Base-by-base conservation (phyloP, 2,888 invertebrate species). In the Parnassius apollo region DNA sequence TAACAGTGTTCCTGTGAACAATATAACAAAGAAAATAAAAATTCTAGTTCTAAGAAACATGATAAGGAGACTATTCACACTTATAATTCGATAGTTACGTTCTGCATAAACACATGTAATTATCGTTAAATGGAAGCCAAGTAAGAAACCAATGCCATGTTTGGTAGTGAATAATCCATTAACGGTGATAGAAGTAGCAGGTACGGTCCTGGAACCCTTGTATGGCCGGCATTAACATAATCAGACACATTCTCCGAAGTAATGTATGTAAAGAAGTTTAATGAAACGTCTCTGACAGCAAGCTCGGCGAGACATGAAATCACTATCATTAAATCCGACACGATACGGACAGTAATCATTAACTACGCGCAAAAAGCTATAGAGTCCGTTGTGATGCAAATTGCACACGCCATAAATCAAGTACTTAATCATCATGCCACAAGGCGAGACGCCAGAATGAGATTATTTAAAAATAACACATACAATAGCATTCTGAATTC, bases 291-390 rank as follows among this genome's bases (percentile, higher is more conserved):
- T 82, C 85, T 82, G 78, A 81, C 81, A 83, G 85, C 84, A 74
- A 85, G 87, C 82, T 77, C 83, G 87, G 80, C 86, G 86, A 85
- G 83, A 88, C 88, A 85, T 87, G 86, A 88, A 89, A 90, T 90
- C 83, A 91, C 90, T 85, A 88, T 89, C 86, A 91, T 91, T 91
- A 91, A 85, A 80, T 75, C 82, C 86, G 86, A 89, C 90, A 87
- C 91, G 90, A 90, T 90, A 88, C 87, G 86, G 84, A 86, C 85
- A 88, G 90, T 91, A 90, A 90, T 90, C 85, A 89, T 88, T 86
- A 83, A 79, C 78, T 84, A 71, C 81, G 80, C 76, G 89, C 85
- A 90, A 90, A 90, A 90, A 91, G 85, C 86, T 81, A 86, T 84
- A 79, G 82, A 85, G 84, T 85, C 82, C 79, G 80, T 80, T 82